Base-by-base conservation (phyloP, 2,113 vertebrate species). In the Phylloscopus whistleri region DNA sequence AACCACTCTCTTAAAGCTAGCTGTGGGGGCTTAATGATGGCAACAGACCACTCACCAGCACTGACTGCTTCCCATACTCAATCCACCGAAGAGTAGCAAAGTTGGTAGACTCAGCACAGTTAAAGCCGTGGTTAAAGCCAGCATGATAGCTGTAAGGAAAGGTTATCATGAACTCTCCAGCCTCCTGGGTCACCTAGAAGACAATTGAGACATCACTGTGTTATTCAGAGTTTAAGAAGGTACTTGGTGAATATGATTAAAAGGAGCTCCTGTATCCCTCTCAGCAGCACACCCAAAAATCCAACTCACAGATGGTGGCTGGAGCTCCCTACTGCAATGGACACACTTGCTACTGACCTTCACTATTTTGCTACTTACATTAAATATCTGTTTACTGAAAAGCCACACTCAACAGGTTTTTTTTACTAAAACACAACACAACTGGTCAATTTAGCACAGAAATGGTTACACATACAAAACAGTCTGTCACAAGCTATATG, bases 71-170 rank as follows among this genome's bases (percentile, higher is more conserved):
- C 92, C 99, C 99, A 0, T 99, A 99, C 74, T 99, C 99, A 4
- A 99, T 99, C 99, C 99, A 99, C 37, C 99, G 97, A 58, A 98
- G 98, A 10, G 99, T 99, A 60, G 99, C 99, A 87, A 99, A 99
- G 96, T 99, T 99, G 69, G 99, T 99, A 13, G 99, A 99, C 95
- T 99, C 99, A 0, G 99, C 99, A 93, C 99, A 99, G 97, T 99
- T 99, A 97, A 99, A 99, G n/a, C 99, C 99, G 4, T 99, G 99
- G 96, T 99, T 99, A 95, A 99, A 99, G n/a, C 99, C 99, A 39
- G 99, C 99, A 6, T 99, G 99, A 93, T 99, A 99, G 59, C 98
- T 98, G 28, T 98, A 99, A 7, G 99, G 99, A 80, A 99, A 99
- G 4, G 99, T 99, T 96, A 99, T 98, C 93, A 99, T 98, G 89